Evolutionary conservation across 2,113 vertebrate species (phyloP).

Genomic region (Oenanthe oenanthe): DNA sequence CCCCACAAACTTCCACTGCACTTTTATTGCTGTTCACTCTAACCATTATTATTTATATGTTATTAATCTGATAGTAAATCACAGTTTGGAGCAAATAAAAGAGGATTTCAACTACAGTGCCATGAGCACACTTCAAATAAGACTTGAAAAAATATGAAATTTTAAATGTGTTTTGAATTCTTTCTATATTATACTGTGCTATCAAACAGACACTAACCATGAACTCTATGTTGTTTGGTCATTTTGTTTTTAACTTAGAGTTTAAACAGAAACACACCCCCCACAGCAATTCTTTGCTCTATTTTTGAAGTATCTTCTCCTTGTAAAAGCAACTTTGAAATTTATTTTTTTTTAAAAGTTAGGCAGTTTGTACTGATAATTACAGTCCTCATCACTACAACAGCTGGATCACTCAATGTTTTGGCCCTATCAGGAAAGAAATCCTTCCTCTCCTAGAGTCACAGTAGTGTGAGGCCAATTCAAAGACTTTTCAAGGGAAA

Average conservation of each 20-base stretch:
- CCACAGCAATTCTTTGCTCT: background rate
- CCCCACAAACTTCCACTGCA: background rate
- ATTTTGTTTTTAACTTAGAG: background rate
- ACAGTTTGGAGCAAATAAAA: background rate
- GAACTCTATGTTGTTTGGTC: background rate
- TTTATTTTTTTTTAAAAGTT: background rate
- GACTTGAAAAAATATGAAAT: background rate
- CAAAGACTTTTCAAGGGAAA: background rate
- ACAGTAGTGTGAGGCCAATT: background rate
- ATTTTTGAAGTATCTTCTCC: background rate
- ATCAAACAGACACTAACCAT: background rate
- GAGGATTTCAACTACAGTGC: background rate
- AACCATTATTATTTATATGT: background rate
- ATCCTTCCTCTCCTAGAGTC: background rate
- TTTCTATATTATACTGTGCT: background rate
- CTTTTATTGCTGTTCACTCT: background rate
- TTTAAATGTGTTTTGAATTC: background rate
- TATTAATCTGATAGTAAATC: background rate
- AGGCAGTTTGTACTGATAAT: background rate
- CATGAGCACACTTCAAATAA: background rate
- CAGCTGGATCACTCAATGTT: background rate
- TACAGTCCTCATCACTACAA: background rate
- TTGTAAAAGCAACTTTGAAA: background rate
- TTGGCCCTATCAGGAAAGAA: background rate
- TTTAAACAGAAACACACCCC: background rate